Base-by-base conservation (phyloP, 2,888 invertebrate species). In the Aphrophora alni region DNA sequence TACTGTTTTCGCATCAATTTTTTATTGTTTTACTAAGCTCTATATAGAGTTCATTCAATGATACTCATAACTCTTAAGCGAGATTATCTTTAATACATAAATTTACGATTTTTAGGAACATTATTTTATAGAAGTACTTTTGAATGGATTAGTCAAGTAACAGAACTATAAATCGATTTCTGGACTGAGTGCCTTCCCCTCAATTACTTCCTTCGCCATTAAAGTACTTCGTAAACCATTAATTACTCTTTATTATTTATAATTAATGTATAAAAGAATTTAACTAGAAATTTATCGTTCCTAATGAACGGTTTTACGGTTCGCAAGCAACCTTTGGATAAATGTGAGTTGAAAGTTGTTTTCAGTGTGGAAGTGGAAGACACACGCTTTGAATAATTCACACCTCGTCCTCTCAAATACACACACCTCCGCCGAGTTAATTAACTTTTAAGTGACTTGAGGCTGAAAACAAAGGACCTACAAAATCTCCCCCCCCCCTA, bases 381-480 rank as follows among this genome's bases (percentile, higher is more conserved):
- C 44, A 44, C 59, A 4, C 59, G 59, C 59, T 59, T 59, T 59
- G 59, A 59, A 59, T 59, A 59, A 59, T 59, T 59, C 59, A 59
- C 59, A 59, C 21, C 21, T 59, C 14, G 59, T 59, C 59, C 59
- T 59, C 5, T 21, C 59, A 59, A 59, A 59, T 21, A 59, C 59
- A 59, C 59, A 59, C 59, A 59, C 21, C 59, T 59, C 59, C 5
- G 21, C 21, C 21, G n/a, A n/a, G 59, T 59, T 59, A 59, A 59
- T 59, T 59, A 59, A 59, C 59, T 59, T 59, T 59, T 59, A 59
- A 59, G 59, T 59, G 59, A 59, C 59, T 59, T 10, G 59, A 59
- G 59, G 59, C 59, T 59, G 1, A 17, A 59, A 21, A 59, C 59
- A 59, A 59, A 59, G 21, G 59, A 21, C 59, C 59, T 14, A 14